Evolutionary conservation across 2,888 invertebrate genomes (phyloP).

Genomic region (Itoplectis maculator): DNA sequence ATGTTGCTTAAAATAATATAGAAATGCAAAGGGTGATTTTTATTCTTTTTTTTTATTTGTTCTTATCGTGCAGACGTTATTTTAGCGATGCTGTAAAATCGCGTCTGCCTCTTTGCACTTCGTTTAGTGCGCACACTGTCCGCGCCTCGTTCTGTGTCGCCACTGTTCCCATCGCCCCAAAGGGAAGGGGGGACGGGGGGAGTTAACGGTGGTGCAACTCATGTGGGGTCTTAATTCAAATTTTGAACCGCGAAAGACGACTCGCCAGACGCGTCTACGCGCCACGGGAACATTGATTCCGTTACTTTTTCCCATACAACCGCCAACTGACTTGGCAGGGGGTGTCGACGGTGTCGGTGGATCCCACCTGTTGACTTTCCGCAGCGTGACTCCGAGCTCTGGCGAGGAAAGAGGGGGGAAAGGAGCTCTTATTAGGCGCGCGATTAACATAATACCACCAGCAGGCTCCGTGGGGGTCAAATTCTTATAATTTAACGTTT

Average conservation of each 20-base stretch:
- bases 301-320: constrained; percentile 84
- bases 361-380: constrained; percentile 85
- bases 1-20: not conserved
- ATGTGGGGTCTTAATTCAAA: constrained; percentile 4
- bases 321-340: constrained; percentile 82
- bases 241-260: constrained; percentile 44
- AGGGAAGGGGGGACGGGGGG: not conserved
- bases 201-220: not conserved
- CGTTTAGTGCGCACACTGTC: not conserved
- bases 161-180: not conserved
- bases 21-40: too few relatives aligned
- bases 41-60: too few relatives aligned
- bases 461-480: constrained; percentile 59
- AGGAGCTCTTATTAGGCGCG: constrained; percentile 72
- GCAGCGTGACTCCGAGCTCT: constrained; percentile 77
- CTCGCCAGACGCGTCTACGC: constrained; percentile 34
- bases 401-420: constrained; percentile 37
- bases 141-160: not conserved
- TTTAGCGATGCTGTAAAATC: too few relatives aligned
- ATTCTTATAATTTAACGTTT: not conserved
- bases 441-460: constrained; percentile 72
- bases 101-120: too few relatives aligned
- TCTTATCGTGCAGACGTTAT: too few relatives aligned
- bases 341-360: constrained; percentile 76
- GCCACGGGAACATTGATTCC: constrained; percentile 79